phyloP scores from a whole-genome alignment of 2,113 vertebrate species.

The Acrocephalus arundinaceus region DNA sequence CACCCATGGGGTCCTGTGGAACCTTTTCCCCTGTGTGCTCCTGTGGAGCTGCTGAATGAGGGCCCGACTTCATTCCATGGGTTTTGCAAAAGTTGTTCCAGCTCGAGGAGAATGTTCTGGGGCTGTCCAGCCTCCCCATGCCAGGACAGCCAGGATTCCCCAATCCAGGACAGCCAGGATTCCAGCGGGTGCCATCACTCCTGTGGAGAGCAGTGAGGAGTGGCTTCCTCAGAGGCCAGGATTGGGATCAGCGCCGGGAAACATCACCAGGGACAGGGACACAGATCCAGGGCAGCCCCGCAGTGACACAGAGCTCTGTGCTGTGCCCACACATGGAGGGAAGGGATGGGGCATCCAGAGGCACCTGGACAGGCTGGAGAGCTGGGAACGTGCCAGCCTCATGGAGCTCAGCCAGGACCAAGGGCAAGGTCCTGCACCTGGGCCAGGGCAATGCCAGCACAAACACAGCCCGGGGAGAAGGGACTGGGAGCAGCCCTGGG shows the following conservation, averaged over 20 bases:
- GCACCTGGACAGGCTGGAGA: not conserved
- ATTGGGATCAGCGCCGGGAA: not conserved
- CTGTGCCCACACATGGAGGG: not conserved
- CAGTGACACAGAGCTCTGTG: not conserved
- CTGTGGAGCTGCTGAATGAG: fast-evolving
- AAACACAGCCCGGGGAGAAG: not conserved
- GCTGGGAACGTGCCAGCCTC: not conserved
- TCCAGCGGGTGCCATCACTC: not conserved
- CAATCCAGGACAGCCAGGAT: fast-evolving
- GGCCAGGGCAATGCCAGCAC: not conserved
- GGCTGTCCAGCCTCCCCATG: fast-evolving
- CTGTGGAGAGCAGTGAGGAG: not conserved
- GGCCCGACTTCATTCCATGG: fast-evolving
- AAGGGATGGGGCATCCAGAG: not conserved
- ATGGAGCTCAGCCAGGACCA: not conserved
- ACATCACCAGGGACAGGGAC: not conserved
- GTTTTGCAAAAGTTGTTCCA: not conserved
- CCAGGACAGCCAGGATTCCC: too few species aligned
- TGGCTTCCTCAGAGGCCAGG: not conserved
- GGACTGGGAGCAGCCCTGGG: too few species aligned
- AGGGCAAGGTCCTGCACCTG: not conserved
- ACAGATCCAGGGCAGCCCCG: not conserved
- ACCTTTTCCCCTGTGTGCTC: fast-evolving
- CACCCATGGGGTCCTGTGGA: fast-evolving
- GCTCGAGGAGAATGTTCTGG: not conserved